Conservation (phyloP, 2,888 invertebrate species). For the Harpalus rufipes region DNA sequence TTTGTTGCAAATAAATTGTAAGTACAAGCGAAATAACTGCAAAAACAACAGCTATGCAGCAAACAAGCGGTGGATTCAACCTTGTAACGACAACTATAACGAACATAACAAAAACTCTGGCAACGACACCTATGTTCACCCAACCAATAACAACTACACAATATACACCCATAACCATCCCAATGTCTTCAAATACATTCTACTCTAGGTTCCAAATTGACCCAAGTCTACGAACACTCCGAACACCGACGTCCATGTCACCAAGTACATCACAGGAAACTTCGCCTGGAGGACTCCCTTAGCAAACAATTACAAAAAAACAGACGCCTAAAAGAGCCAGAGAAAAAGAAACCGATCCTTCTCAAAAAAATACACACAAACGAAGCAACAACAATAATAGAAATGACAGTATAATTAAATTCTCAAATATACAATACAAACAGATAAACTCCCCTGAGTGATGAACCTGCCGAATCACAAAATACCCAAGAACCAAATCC, state of each 20-base stretch:
- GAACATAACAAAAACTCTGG: not conserved
- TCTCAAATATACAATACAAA: too few relatives aligned
- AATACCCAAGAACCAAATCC: too few relatives aligned
- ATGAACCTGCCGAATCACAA: too few relatives aligned
- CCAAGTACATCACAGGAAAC: not conserved
- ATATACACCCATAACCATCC: not conserved
- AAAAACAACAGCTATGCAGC: not conserved
- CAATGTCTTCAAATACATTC: not conserved
- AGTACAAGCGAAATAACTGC: not conserved
- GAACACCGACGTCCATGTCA: not conserved
- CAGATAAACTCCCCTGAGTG: too few relatives aligned
- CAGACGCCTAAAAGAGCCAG: not conserved
- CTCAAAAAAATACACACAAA: not conserved
- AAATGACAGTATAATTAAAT: too few relatives aligned
- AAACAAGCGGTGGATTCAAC: constrained; percentile 8
- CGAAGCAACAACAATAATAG: too few relatives aligned
- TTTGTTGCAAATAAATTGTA: not conserved
- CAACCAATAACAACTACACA: not conserved
- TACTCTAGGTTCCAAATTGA: too few relatives aligned
- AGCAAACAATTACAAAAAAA: not conserved
- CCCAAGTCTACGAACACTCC: too few relatives aligned
- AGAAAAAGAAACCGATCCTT: not conserved
- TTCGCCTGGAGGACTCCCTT: not conserved
- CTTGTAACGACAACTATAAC: not conserved
- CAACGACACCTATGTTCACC: too few relatives aligned